Evolutionary conservation across 2,888 invertebrate species (phyloP).

Genomic region (Parnassius glacialis): DNA sequence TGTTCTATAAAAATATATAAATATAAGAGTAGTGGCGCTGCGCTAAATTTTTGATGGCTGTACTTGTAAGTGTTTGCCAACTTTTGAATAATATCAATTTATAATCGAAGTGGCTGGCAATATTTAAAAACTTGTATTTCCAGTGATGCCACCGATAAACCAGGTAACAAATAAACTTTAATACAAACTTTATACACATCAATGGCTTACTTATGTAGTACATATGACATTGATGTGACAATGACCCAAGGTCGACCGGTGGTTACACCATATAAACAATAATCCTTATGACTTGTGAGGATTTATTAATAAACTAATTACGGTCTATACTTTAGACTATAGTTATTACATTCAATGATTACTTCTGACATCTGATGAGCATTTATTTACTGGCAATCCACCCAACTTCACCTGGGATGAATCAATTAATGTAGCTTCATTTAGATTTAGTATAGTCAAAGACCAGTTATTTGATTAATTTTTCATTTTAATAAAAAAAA

Average conservation of each 20-base stretch:
- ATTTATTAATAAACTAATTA: neutral
- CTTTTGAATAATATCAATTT: neutral
- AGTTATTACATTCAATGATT: neutral
- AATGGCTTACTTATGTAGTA: neutral
- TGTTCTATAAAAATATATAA: too few relatives aligned
- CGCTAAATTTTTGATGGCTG: too few relatives aligned
- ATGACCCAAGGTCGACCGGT: conserved; percentile 7
- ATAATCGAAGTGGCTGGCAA: neutral
- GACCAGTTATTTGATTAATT: too few relatives aligned
- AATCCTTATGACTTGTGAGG: conserved; percentile 2
- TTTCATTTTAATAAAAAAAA: too few relatives aligned
- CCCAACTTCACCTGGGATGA: too few relatives aligned
- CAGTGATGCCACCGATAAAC: conserved; percentile 9
- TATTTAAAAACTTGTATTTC: conserved; percentile 4
- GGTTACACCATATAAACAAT: neutral
- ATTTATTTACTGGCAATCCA: too few relatives aligned
- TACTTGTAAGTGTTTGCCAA: neutral
- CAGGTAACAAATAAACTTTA: conserved; percentile 7
- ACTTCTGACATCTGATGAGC: too few relatives aligned
- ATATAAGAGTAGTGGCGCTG: too few relatives aligned
- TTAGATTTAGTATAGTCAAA: too few relatives aligned
- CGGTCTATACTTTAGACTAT: neutral
- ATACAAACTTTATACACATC: neutral
- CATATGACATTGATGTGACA: neutral
- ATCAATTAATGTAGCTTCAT: too few relatives aligned